phyloP scores from a whole-genome alignment of 1,140 invertebrate species.

The Maniola jurtina region DNA sequence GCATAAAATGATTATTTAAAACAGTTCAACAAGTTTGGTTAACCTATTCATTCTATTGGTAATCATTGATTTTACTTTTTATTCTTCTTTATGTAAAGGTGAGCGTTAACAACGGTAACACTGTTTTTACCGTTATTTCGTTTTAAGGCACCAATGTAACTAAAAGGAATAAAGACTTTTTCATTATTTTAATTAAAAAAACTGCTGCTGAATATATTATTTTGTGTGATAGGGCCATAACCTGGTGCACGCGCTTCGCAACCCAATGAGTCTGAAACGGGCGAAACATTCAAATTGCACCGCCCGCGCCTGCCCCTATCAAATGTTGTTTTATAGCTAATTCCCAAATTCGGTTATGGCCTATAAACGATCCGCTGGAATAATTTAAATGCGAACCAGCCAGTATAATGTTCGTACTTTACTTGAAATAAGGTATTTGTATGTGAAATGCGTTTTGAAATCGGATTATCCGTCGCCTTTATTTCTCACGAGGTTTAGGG shows the following conservation, averaged over 20 bases:
- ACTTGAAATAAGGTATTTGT: slow-evolving; percentile 77
- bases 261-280: slow-evolving; percentile 68
- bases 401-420: slow-evolving; percentile 76
- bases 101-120: too few species aligned
- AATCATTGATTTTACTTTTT: too few species aligned
- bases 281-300: slow-evolving; percentile 76
- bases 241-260: slow-evolving; percentile 63
- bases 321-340: slow-evolving; percentile 79
- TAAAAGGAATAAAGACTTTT: too few species aligned
- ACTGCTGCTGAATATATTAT: background rate
- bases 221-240: slow-evolving; percentile 33
- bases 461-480: slow-evolving; percentile 65
- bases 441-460: slow-evolving; percentile 78
- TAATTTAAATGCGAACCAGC: slow-evolving; percentile 78
- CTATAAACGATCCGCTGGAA: slow-evolving; percentile 78
- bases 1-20: too few species aligned
- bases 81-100: too few species aligned
- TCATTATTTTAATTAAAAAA: too few species aligned
- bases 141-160: too few species aligned
- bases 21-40: too few species aligned
- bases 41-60: too few species aligned
- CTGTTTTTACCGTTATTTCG: too few species aligned
- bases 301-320: slow-evolving; percentile 72
- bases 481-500: slow-evolving; percentile 45
- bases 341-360: slow-evolving; percentile 79